phyloP scores from a whole-genome alignment of 2,113 vertebrate species.

The Mustela lutreola region DNA sequence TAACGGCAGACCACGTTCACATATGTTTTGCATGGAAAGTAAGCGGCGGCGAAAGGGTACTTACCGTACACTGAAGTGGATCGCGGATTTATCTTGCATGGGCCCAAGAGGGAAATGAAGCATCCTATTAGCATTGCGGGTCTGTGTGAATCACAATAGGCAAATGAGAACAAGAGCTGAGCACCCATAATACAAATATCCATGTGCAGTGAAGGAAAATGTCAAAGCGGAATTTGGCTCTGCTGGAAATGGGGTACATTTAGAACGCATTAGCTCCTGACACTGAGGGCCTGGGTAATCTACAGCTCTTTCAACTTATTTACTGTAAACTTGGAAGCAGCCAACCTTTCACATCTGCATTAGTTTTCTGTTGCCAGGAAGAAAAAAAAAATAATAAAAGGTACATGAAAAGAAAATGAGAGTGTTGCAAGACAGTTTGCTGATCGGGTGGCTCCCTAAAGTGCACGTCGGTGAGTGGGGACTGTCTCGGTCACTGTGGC shows the following conservation, averaged over 20 bases:
- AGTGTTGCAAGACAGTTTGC: background rate
- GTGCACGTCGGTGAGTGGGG: background rate
- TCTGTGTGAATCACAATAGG: constrained; percentile 40
- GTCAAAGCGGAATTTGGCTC: constrained; percentile 64
- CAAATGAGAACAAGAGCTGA: constrained; percentile 67
- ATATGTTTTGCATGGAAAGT: constrained; percentile 59
- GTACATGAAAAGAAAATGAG: constrained; percentile 63
- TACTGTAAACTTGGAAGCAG: constrained; percentile 71
- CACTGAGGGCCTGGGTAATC: constrained; percentile 46
- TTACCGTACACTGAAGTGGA: constrained; percentile 19
- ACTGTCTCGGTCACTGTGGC: background rate
- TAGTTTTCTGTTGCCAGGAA: constrained; percentile 67
- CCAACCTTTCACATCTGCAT: constrained; percentile 69
- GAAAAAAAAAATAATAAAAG: background rate
- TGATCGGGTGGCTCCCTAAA: background rate
- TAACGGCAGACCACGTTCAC: background rate
- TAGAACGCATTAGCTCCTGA: constrained; percentile 75
- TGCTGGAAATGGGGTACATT: constrained; percentile 72
- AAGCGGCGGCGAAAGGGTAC: background rate
- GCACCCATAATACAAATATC: constrained; percentile 61
- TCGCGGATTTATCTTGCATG: constrained; percentile 42
- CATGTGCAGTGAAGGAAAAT: constrained; percentile 40
- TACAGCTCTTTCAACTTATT: constrained; percentile 72
- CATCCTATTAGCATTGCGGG: constrained; percentile 52
- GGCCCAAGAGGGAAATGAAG: constrained; percentile 60